Conservation (phyloP, 1,140 invertebrate species). For the Anastrepha obliqua region DNA sequence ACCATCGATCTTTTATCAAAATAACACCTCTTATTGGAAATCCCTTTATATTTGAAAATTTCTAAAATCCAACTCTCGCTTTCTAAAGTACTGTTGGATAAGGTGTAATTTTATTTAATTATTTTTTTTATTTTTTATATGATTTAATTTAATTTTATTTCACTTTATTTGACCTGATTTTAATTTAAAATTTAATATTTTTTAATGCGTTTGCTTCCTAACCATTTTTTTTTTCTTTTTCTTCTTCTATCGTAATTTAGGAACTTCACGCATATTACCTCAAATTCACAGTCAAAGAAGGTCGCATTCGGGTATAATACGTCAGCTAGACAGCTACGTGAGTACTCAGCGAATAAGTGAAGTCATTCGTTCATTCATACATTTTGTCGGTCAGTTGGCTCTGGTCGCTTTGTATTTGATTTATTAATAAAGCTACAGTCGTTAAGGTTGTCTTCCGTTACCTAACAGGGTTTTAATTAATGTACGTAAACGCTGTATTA, state of each 20-base stretch:
- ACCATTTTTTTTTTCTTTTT: no score
- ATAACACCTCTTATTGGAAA: no score
- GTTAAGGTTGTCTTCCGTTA: slow-evolving; percentile 27
- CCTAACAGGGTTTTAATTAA: neutral
- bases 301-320: neutral
- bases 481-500: neutral
- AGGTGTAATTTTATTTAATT: neutral
- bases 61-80: no score
- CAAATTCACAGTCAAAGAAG: neutral
- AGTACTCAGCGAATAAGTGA: neutral
- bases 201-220: neutral
- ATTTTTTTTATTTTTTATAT: neutral
- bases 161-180: neutral
- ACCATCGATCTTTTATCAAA: no score
- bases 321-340: neutral
- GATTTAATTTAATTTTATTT: neutral
- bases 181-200: neutral
- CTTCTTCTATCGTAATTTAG: no score
- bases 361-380: neutral
- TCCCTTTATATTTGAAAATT: no score
- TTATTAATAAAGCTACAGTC: neutral
- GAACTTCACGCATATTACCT: neutral
- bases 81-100: no score
- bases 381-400: neutral
- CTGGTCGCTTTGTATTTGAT: neutral